Evolutionary conservation across 2,113 vertebrate species (phyloP).

Genomic region (Xenus cinereus): DNA sequence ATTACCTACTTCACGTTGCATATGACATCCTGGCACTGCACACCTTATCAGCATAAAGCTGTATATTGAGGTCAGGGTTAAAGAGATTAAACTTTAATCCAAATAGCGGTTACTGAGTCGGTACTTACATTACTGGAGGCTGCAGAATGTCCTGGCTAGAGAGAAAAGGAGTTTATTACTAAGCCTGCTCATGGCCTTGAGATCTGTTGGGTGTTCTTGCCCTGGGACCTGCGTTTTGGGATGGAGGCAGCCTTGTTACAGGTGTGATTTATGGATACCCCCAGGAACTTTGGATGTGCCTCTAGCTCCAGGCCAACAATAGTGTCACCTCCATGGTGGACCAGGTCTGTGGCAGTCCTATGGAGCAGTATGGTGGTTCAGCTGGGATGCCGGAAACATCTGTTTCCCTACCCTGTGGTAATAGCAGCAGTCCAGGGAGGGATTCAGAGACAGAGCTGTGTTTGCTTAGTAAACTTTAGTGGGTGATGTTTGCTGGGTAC

Average conservation of each 20-base stretch:
- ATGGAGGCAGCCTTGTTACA: background rate
- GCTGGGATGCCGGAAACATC: background rate
- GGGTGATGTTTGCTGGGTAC: background rate
- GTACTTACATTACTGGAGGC: background rate
- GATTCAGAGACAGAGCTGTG: background rate
- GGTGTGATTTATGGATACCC: background rate
- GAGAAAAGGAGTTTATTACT: background rate
- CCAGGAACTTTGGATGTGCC: background rate
- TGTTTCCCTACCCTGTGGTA: background rate
- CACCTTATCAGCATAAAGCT: background rate
- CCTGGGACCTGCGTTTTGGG: background rate
- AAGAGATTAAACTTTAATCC: constrained; percentile 45
- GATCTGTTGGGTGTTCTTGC: background rate
- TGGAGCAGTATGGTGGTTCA: background rate
- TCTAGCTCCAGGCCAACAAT: background rate
- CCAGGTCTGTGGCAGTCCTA: background rate
- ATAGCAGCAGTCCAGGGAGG: background rate
- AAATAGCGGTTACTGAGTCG: background rate
- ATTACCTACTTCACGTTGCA: background rate
- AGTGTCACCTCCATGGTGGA: background rate
- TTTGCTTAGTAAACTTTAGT: background rate
- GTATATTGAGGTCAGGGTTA: constrained; percentile 34
- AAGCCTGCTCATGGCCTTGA: background rate
- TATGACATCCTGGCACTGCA: background rate
- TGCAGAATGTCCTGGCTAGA: background rate